Percentiles rank a stretch among this genome's conserved stretches.
phyloP scores from a whole-genome alignment of 2,888 invertebrate genomes.

The Actias luna region DNA sequence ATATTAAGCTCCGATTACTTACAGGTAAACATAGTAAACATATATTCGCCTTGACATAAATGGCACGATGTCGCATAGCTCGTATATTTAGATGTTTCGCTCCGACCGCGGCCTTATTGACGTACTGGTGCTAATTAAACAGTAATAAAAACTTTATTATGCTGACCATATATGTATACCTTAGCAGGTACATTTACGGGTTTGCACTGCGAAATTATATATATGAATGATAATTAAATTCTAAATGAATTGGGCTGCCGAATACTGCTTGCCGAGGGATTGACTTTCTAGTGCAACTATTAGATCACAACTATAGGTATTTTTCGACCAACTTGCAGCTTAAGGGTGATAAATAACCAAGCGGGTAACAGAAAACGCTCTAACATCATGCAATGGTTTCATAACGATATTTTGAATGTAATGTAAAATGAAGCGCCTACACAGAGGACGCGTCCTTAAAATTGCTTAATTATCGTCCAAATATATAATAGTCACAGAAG shows the following conservation, averaged over 20 bases:
- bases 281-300: too few species aligned
- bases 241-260: neutral
- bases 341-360: too few species aligned
- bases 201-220: slow-evolving; percentile 39
- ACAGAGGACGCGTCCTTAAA: too few species aligned
- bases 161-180: slow-evolving; percentile 40
- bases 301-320: too few species aligned
- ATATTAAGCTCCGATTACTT: slow-evolving; percentile 36
- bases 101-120: slow-evolving; percentile 40
- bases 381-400: too few species aligned
- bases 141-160: slow-evolving; percentile 60
- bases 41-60: slow-evolving; percentile 63
- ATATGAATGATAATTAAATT: slow-evolving; percentile 1
- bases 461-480: too few species aligned
- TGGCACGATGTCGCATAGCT: slow-evolving; percentile 31
- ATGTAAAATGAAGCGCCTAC: too few species aligned
- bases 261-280: too few species aligned
- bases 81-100: slow-evolving; percentile 28
- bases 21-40: slow-evolving; percentile 41
- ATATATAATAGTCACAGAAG: too few species aligned
- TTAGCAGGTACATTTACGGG: slow-evolving; percentile 32
- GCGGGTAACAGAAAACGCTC: too few species aligned
- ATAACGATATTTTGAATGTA: too few species aligned
- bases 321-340: too few species aligned
- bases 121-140: slow-evolving; percentile 62